phyloP scores from a whole-genome alignment of 2,113 vertebrate genomes.

The Ceyx melanurus region DNA sequence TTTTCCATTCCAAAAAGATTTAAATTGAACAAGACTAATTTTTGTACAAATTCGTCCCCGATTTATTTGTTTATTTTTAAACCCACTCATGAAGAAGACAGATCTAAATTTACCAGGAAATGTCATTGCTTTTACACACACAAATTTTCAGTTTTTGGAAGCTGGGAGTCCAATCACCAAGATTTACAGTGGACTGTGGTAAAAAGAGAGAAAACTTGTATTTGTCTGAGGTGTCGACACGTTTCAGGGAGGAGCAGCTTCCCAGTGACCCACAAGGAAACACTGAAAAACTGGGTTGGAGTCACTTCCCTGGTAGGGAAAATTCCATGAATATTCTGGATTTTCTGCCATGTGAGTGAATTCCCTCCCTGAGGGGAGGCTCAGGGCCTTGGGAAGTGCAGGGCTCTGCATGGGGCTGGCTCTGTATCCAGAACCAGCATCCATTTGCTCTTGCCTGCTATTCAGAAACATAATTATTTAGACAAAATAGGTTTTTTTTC shows the following conservation, averaged over 20 bases:
- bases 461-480: conserved; percentile 18
- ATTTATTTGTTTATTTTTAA: background rate
- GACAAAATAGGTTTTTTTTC: background rate
- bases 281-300: background rate
- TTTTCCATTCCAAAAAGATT: background rate
- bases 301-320: background rate
- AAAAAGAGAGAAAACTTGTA: background rate
- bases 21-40: background rate
- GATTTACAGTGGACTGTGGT: background rate
- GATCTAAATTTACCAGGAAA: background rate
- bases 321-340: too few species aligned
- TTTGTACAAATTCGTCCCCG: background rate
- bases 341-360: too few species aligned
- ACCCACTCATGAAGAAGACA: background rate
- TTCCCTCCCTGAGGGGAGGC: too few species aligned
- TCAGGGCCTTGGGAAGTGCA: too few species aligned
- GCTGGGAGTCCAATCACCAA: background rate
- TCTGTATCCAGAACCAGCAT: background rate
- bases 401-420: too few species aligned
- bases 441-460: conserved; percentile 12
- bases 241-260: background rate
- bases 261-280: background rate
- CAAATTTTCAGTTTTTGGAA: background rate
- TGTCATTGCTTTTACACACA: background rate
- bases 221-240: background rate